Conservation (phyloP, 2,888 invertebrate species). For the Pharmacophagus antenor region DNA sequence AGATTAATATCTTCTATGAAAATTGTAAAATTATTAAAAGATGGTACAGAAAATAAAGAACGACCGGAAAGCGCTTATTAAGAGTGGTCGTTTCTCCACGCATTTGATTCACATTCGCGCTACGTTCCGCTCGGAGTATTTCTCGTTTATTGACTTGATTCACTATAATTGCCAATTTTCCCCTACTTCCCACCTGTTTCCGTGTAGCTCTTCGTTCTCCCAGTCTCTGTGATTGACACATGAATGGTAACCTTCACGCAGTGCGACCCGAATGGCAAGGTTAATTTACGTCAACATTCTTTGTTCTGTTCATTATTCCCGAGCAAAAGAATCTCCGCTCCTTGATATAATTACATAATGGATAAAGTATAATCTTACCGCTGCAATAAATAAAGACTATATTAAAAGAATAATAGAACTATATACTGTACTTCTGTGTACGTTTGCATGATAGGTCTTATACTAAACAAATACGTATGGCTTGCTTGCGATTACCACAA, state of each 20-base stretch:
- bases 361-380: background rate
- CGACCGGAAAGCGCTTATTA: background rate
- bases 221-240: conserved; percentile 51
- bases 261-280: conserved; percentile 34
- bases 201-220: conserved; percentile 50
- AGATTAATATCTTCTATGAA: too few species aligned
- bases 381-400: background rate
- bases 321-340: conserved; percentile 14
- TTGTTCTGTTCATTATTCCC: background rate
- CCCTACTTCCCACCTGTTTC: conserved; percentile 55
- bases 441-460: conserved; percentile 40
- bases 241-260: too few species aligned
- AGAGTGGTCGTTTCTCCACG: conserved; percentile 16
- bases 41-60: background rate
- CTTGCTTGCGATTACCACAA: conserved; percentile 67
- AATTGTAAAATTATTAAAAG: background rate
- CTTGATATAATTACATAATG: background rate
- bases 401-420: background rate
- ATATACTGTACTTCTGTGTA: conserved; percentile 14
- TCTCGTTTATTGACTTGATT: conserved; percentile 58
- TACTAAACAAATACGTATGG: conserved; percentile 40
- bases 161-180: conserved; percentile 60
- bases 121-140: conserved; percentile 39
- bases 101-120: conserved; percentile 24
- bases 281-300: conserved; percentile 41